A percentile compares a stretch with the other conserved stretches of the same genome.
phyloP scores from a whole-genome alignment of 2,888 invertebrate species.

The Itoplectis maculator region DNA sequence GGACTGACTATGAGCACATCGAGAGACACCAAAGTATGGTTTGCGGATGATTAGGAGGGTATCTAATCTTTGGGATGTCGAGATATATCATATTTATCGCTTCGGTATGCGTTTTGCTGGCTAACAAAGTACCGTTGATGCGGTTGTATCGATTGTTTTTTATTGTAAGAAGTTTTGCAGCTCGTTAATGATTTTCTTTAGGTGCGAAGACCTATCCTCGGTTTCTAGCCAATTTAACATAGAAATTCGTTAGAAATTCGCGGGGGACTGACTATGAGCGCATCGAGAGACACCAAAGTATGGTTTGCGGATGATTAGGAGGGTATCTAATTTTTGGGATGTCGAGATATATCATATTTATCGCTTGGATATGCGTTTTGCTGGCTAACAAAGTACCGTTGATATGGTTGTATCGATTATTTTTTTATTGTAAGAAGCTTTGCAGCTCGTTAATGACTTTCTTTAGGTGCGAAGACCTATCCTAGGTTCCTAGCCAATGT shows the following conservation, averaged over 20 bases:
- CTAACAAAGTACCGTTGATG: not conserved
- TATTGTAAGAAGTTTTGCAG: slow-evolving; percentile 54
- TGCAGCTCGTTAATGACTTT: slow-evolving; percentile 67
- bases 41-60: slow-evolving; percentile 12
- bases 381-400: not conserved
- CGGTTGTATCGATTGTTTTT: not conserved
- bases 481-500: slow-evolving; percentile 47
- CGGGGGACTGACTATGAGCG: not conserved
- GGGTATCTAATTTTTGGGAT: slow-evolving; percentile 48
- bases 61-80: slow-evolving; percentile 52
- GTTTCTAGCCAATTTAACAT: not conserved
- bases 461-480: no score
- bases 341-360: slow-evolving; percentile 27
- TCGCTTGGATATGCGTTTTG: not conserved
- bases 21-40: slow-evolving; percentile 2
- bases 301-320: slow-evolving; percentile 12
- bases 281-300: not conserved
- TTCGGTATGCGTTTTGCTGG: not conserved
- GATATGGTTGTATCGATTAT: not conserved
- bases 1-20: not conserved
- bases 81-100: slow-evolving; percentile 24
- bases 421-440: slow-evolving; percentile 24
- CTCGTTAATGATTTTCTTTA: slow-evolving; percentile 65
- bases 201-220: no score
- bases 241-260: slow-evolving; percentile 53